Evolutionary conservation across 2,113 vertebrate species (phyloP), one percentile per base, ranked within the genome.

Genomic region (Dermatemys mawii): DNA sequence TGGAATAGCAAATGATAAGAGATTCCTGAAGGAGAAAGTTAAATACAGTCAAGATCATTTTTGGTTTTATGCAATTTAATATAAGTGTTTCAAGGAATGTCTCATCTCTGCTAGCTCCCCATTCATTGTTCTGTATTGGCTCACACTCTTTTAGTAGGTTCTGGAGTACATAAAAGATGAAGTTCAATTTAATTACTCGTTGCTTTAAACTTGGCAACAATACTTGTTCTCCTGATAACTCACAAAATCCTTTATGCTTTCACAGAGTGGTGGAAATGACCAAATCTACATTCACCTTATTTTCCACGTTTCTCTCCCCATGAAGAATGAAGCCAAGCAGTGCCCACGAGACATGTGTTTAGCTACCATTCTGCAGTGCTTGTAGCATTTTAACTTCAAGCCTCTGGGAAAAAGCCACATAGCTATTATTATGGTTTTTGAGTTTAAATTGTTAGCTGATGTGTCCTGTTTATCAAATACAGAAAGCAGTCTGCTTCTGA

Each of bases 401-500:
- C 51, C 67, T 83, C 92, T 78, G 88, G 87, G 87, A 93, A 97
- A 95, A 91, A 90, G 85, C 44, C 3, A 27, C 49, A 83, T 97
- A 95, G 83, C 93, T 95, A 96, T 96, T 96, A 96, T 88, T 81
- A 57, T 80, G 86, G 86, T 81, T 81, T 96, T 96, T 84, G 51
- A 86, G 89, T 91, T 94, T 86, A 95, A 97, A 93, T 95, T 93
- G 84, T 94, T 91, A 79, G 94, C 84, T 92, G 80, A 78, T 92
- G 86, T 73, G 86, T 89, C 73, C 90, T 96, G 83, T 93, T 95
- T 96, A 93, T 94, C 89, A 94, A 95, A 92, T 90, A 78, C 73
- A 83, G 92, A 94, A 86, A 49, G 76, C n/a, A 93, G 91, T 90
- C 93, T 90, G 79, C 78, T 86, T 91, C 53, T 90, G 94, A 96